Evolutionary conservation across 30 jellyfish, hydroid and myxozoan species (phyloP).

Genomic region (Aurelia sp.): DNA sequence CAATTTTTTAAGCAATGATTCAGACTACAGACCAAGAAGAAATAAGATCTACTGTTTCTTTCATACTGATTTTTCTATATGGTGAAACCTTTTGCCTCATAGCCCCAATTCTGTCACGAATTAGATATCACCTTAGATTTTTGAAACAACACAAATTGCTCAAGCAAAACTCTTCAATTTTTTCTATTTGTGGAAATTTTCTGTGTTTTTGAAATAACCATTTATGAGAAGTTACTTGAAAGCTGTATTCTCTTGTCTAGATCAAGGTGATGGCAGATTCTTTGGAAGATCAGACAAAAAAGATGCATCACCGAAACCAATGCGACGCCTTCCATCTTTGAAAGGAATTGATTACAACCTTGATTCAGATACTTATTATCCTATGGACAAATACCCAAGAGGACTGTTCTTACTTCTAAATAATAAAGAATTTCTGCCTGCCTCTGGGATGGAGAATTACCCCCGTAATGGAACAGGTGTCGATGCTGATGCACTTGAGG

Average conservation of each 20-base stretch:
- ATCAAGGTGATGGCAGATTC: conserved; percentile 66
- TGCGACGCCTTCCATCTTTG: conserved; percentile 40
- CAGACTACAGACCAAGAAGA: too few species aligned
- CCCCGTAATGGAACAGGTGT: conserved; percentile 98
- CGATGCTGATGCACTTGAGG: conserved; percentile 83
- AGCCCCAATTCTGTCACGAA: too few species aligned
- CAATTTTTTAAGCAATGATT: too few species aligned
- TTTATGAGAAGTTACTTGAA: too few species aligned
- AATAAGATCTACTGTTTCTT: too few species aligned
- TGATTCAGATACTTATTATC: conserved; percentile 70
- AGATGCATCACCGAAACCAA: conserved; percentile 28
- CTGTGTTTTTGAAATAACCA: too few species aligned
- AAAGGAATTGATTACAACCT: conserved; percentile 32
- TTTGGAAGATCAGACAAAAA: conserved; percentile 49
- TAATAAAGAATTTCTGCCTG: conserved; percentile 85
- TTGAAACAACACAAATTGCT: too few species aligned
- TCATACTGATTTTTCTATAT: too few species aligned
- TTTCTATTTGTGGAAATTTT: too few species aligned
- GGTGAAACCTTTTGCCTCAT: too few species aligned
- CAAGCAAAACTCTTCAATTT: too few species aligned
- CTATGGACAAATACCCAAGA: conserved; percentile 89
- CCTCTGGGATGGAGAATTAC: conserved; percentile 92
- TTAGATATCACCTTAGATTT: too few species aligned
- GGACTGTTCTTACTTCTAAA: conserved; percentile 79
- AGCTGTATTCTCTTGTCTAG: not conserved